Evolutionary conservation across 2,797 vertebrate genomes (phyloP), one percentile per base, ranked within the genome.

Genomic region (Erithacus rubecula): DNA sequence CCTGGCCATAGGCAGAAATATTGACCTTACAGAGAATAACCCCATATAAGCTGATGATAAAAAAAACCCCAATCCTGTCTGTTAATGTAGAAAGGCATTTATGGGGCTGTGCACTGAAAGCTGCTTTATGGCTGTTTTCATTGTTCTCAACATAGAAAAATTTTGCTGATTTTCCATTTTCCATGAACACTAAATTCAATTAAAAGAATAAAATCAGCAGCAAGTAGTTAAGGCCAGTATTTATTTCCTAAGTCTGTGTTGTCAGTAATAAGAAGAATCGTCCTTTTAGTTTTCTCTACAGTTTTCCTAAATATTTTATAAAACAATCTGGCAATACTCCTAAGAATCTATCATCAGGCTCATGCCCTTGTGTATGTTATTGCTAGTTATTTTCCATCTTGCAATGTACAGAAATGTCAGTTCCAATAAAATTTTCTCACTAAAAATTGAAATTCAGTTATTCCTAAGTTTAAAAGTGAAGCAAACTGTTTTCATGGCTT

Each of bases 361-460:
- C n/a, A n/a, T 74, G 47, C 59, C 27, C 44, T 56, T 63, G 30
- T 81, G n/a, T 16, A 9, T 69, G 47, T 46, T 86, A 63, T 62
- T 91, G 43, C 23, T 78, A 9, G n/a, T 27, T 75, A 83, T 89
- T 89, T 95, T 55, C 59, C 14, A 52, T 49, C 72, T 83, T 89
- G 26, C 12, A 84, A 59, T 43, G 39, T 81, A 87, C 69, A 72
- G 62, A 94, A 89, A 78, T 63, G 51, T 83, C 72, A 81, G 32
- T 62, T 92, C 76, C 69, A 96, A 36, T 59, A 78, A 78, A 92
- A 80, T 83, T 51, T 78, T 91, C n/a, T 72, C 78, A 65, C 23
- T 93, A 22, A 22, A 87, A 92, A 90, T 36, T 72, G 39, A 37
- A 90, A 88, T 83, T 93, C 36, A 44, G 21, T 63, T 8, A 59